These are phyloP conservation scores for Aphrophora alni DNA, from an alignment of 2,888 invertebrate genomes.

Conservation along the genomic window DNA sequence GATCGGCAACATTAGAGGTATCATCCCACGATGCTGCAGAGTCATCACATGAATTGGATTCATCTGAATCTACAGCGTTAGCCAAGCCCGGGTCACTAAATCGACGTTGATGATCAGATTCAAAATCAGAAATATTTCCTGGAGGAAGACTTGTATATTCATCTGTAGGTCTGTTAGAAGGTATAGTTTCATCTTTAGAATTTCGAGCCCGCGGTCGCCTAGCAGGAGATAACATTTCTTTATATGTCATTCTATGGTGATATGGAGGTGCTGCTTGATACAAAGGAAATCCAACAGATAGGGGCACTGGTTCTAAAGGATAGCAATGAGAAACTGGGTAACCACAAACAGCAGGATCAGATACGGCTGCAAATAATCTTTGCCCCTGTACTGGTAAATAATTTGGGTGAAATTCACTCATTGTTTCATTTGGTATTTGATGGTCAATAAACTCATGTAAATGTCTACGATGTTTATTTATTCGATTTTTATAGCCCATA, in stretches of 20 bases:
- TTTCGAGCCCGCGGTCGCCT: background rate
- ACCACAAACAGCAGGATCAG: constrained; percentile 59
- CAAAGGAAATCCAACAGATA: constrained; percentile 29
- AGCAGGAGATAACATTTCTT: background rate
- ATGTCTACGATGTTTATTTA: background rate
- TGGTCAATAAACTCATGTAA: background rate
- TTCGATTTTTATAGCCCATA: background rate
- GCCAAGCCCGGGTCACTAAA: constrained; percentile 40
- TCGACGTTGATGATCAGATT: constrained; percentile 39
- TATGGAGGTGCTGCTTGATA: constrained; percentile 19
- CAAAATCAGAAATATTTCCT: constrained; percentile 31
- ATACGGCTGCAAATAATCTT: constrained; percentile 61
- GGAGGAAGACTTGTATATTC: constrained; percentile 40
- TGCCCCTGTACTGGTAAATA: constrained; percentile 51
- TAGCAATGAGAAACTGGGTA: constrained; percentile 52
- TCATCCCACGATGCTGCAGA: constrained; percentile 12
- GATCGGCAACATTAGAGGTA: constrained; percentile 16
- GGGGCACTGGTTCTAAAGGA: constrained; percentile 27
- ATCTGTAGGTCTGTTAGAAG: constrained; percentile 14
- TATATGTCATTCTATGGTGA: constrained; percentile 22
- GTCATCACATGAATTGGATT: constrained; percentile 11
- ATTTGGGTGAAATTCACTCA: constrained; percentile 20
- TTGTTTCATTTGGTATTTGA: background rate
- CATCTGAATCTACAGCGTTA: constrained; percentile 27
- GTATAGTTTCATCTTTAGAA: background rate